Base-by-base conservation (phyloP, 2,113 vertebrate species). In the Cyprinodon variegatus region DNA sequence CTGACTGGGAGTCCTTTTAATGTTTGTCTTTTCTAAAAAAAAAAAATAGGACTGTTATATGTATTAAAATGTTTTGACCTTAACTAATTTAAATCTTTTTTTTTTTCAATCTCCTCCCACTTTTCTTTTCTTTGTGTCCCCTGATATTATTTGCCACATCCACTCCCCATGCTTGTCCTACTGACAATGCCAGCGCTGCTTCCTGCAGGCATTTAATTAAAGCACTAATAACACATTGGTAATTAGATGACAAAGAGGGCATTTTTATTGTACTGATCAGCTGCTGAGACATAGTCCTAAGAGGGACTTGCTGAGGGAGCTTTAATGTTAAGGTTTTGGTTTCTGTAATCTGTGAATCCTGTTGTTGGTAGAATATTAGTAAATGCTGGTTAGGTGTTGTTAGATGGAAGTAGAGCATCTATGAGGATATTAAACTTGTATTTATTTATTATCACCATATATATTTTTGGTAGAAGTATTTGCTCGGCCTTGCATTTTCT, bases 171-270 rank as follows among this genome's bases (percentile, higher is more conserved):
- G 68, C 68, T 77, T 75, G 74, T 83, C 71, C 73, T 75, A 67
- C 76, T 60, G 78, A 83, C 83, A 86, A 74, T 68, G 72, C 72
- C 86, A 85, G 79, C 72, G 50, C 78, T 77, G 86, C 90, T 90
- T 91, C 93, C 93, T 93, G 90, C 93, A 81, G 93, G 93, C 91
- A 81, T 91, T 93, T 92, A 90, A 94, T 94, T 92, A 94, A 90
- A 87, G 86, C 88, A 90, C 93, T 93, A 94, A 93, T 93, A 93
- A 94, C 92, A 92, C 90, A 90, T 87, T 93, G 89, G 90, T 94
- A 94, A 94, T 95, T 93, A 92, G 89, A 87, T 89, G 92, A 92
- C 90, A 89, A 89, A 86, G 80, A 89, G 81, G 79, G 82, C 88
- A 86, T 86, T 93, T 90, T 91, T 89, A 91, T 91, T 91, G 91